Evolutionary conservation across 2,797 vertebrate genomes (phyloP), one percentile per base, ranked within the genome.

Genomic region (Lithobates pipiens): DNA sequence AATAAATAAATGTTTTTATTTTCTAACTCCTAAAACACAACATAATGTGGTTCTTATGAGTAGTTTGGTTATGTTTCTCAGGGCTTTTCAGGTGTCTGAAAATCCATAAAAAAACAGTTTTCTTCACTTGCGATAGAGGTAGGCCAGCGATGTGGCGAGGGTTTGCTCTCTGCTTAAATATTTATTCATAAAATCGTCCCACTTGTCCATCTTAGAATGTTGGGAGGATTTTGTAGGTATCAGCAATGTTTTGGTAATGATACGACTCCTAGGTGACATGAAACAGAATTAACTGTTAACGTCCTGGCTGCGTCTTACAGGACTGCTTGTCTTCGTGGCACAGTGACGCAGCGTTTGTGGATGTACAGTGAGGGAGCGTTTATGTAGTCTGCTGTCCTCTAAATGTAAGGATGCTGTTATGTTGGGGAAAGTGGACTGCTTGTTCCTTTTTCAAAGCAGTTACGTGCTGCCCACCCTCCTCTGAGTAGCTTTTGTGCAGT

Each of bases 401-500:
- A 18, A 21, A 61, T 61, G 21, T 61, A 61, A 61, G 54, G 54
- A 61, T 18, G 54, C 54, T 61, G 54, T 61, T 61, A 61, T 61
- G 54, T 67, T 10, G 65, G 10, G 63, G 25, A 69, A 36, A 39
- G 25, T 15, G 27, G 29, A n/a, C 67, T 10, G 39, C 25, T 25
- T 78, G 61, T 78, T 44, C 13, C 61, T 21, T 67, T 29, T 61
- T 65, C 18, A 13, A 23, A 34, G 78, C 69, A 42, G 42, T 36
- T 81, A 34, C 27, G 34, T 82, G 32, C 34, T 73, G 70, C 50
- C 69, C 50, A 63, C 50, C n/a, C 39, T 76, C 15, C 15, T 29
- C 39, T 61, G 46, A 34, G 18, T 68, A 34, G 81, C 50, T 76
- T 27, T 34, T 76, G 57, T 65, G 21, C 69, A 61, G 13, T 21